Percentiles rank a stretch among this genome's conserved stretches.
Conservation (phyloP, 2,113 vertebrate genomes). For the Mastomys coucha region DNA sequence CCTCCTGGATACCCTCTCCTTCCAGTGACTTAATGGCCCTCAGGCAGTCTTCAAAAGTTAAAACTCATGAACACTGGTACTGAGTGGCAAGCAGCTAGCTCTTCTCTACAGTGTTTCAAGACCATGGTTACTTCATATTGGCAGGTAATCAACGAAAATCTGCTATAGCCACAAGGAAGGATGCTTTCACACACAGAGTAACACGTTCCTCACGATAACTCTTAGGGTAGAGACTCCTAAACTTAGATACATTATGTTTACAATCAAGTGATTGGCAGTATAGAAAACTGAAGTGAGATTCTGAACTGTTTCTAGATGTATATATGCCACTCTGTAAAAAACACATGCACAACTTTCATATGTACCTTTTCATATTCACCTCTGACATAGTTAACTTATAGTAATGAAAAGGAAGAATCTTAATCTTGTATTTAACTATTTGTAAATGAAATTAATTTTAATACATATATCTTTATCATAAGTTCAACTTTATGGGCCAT, state of each 20-base stretch:
- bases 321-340: background rate
- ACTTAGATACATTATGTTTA: conserved; percentile 41
- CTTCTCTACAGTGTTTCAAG: background rate
- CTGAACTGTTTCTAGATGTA: background rate
- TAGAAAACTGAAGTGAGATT: background rate
- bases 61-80: background rate
- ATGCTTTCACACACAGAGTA: background rate
- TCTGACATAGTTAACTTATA: background rate
- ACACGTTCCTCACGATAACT: background rate
- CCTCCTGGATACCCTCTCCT: background rate
- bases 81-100: background rate
- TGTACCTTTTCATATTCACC: background rate
- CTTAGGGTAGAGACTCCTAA: background rate
- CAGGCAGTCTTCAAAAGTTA: background rate
- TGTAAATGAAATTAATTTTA: conserved; percentile 25
- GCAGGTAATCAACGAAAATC: background rate
- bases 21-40: background rate
- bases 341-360: background rate
- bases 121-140: background rate
- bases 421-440: background rate
- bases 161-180: background rate
- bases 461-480: conserved; percentile 8
- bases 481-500: conserved; percentile 32
- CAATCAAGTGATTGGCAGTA: background rate
- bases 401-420: background rate